Evolutionary conservation across 2,888 invertebrate species (phyloP), one percentile per base, ranked within the genome.

Genomic region (Cephalotes varians): DNA sequence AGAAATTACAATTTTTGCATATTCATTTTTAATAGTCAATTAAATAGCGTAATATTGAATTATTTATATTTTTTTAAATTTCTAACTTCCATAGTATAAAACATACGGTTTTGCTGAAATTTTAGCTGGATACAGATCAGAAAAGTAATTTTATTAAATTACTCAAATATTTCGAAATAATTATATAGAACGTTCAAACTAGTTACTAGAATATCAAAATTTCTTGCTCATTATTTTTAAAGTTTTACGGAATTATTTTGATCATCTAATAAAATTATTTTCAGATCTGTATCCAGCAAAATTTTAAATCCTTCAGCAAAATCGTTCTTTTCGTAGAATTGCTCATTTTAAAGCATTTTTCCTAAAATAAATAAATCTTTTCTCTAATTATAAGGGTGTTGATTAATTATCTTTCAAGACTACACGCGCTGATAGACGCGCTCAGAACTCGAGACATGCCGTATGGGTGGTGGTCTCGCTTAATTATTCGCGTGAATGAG

Each of bases 371-470:
- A 28, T 73, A 44, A 47, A 34, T 1, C 51, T 31, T 31, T 28
- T 34, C 69, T 82, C 81, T 83, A 85, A 85, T 80, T 86, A 85
- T 86, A 84, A 84, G 85, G 87, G 88, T 90, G 89, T 90, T 92
- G 92, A 92, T 92, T 92, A 92, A 92, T 92, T 91, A 89, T 90
- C 86, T 72, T 71, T 74, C 64, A 77, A 69, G 86, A 85, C 82
- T 79, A 81, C 85, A 88, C 86, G 84, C 85, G 89, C 86, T 88
- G 90, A 87, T 91, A 90, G 89, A 79, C 73, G 83, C 76, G 81
- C 88, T 82, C 71, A 87, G 79, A 85, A 85, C 86, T 86, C 84
- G 80, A 88, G 87, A 91, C 85, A 89, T 83, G 85, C 88, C 84
- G 86, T 89, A 82, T 92, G 91, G 90, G 90, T 91, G 91, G 91